A percentile compares a stretch with the other conserved stretches of the same genome.
phyloP scores from a whole-genome alignment of 2,797 vertebrate species.

The Sebastes oblongus region DNA sequence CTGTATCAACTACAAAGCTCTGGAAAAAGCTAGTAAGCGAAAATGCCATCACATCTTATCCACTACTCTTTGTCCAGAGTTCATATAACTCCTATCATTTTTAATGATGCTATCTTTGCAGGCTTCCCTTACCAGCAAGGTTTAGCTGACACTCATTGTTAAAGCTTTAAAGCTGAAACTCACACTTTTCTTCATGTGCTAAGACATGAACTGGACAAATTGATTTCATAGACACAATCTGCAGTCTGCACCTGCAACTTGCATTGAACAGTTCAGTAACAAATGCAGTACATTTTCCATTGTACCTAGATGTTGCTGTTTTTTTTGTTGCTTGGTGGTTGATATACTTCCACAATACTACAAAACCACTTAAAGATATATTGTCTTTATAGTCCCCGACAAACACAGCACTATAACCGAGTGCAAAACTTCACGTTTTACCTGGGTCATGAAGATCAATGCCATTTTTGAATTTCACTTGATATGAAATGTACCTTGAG shows the following conservation, averaged over 20 bases:
- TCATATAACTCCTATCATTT: not conserved
- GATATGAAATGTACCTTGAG: not conserved
- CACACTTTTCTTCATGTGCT: not conserved
- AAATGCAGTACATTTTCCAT: not conserved
- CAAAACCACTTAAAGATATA: not conserved
- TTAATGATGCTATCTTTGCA: not conserved
- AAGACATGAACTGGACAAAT: not conserved
- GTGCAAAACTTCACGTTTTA: not conserved
- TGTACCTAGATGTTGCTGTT: not conserved
- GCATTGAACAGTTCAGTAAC: not conserved
- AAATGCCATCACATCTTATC: not conserved
- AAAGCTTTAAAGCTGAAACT: not conserved
- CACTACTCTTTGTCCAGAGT: not conserved
- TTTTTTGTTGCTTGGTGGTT: not conserved
- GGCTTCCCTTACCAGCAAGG: not conserved
- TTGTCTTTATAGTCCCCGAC: not conserved
- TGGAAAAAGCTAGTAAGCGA: not conserved
- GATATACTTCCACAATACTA: not conserved
- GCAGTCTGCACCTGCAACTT: not conserved
- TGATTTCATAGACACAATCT: not conserved
- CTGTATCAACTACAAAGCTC: not conserved
- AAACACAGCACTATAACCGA: not conserved
- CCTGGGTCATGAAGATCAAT: not conserved
- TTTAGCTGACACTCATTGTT: not conserved
- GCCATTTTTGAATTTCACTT: not conserved